Conservation (phyloP, 2,888 invertebrate species). For the Pyrrhosoma nymphula region DNA sequence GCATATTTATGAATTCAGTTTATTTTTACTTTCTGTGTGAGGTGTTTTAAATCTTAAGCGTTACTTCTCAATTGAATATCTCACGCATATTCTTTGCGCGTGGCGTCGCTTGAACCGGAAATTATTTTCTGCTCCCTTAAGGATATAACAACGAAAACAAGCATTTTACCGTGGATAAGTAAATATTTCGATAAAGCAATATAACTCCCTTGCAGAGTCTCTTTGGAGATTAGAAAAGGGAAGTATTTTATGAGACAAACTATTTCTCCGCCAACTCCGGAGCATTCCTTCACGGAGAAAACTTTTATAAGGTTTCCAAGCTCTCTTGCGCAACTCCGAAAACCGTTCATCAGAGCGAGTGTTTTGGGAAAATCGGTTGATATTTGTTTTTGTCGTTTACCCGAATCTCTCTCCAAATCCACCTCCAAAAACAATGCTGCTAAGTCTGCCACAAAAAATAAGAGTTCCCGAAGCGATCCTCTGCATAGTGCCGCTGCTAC, state of each 20-base stretch:
- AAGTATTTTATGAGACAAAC: conserved; percentile 17
- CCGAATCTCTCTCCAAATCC: not conserved
- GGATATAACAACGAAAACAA: not conserved
- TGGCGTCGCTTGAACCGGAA: not conserved
- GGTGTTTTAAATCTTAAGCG: too few relatives aligned
- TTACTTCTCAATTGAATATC: not conserved
- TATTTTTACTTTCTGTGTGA: too few relatives aligned
- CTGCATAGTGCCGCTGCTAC: not conserved
- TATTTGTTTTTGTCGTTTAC: conserved; percentile 13
- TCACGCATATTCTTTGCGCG: not conserved
- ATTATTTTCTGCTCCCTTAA: not conserved
- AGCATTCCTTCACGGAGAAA: conserved; percentile 1
- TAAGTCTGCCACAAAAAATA: not conserved
- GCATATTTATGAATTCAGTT: too few relatives aligned
- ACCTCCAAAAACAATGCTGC: conserved; percentile 6
- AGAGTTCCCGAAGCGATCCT: not conserved
- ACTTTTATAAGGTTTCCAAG: conserved; percentile 15
- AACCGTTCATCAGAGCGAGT: not conserved
- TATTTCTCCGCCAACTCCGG: not conserved
- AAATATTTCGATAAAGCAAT: not conserved
- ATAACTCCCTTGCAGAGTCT: not conserved
- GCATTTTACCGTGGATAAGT: not conserved
- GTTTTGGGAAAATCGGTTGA: conserved; percentile 14
- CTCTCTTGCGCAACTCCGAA: conserved; percentile 2
- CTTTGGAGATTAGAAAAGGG: not conserved